Evolutionary conservation across 2,888 invertebrate species (phyloP), one percentile per base, ranked within the genome.

Genomic region (Tholera decimalis): DNA sequence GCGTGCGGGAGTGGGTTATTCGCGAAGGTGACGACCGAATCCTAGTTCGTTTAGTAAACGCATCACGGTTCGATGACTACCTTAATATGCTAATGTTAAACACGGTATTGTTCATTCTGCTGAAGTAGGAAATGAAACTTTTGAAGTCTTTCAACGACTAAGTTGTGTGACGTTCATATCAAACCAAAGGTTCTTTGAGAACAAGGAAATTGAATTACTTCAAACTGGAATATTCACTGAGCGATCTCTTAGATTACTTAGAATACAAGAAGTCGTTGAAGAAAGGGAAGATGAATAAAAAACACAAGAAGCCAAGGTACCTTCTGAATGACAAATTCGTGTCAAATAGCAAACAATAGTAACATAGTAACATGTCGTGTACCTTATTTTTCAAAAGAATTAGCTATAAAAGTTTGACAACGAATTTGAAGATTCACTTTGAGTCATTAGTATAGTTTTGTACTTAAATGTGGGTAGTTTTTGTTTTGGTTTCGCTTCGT

Each of bases 31-130:
- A 61, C 55, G 43, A 56, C 51, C 57, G 44, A 33, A 65, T 74
- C 59, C 55, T 53, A 51, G 44, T 44, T 59, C 65, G 66, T 59
- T 73, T 50, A 61, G 37, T 65, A 68, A 55, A 67, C 63, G 55
- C 50, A 61, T 65, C 69, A 79, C 82, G 80, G 77, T 73, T 60
- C 77, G 70, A 47, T 60, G 56, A 60, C 59, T 78, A 78, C 67
- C 53, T 73, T 60, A 66, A 78, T 78, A 74, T 78, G 74, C 59
- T 57, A 78, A 78, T 78, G 26, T 60, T 43, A 73, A 74, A 60
- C 79, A 46, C 33, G 15, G 37, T 43, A 73, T 78, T 66, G 67
- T 74, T 78, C 41, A 78, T 78, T 73, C 74, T 26, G 54, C 47
- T 74, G 67, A 66, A 66, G 79, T 73, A 78, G 68, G 68, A 66